Conservation (phyloP, 2,888 invertebrate species). For the Lithodes maja region DNA sequence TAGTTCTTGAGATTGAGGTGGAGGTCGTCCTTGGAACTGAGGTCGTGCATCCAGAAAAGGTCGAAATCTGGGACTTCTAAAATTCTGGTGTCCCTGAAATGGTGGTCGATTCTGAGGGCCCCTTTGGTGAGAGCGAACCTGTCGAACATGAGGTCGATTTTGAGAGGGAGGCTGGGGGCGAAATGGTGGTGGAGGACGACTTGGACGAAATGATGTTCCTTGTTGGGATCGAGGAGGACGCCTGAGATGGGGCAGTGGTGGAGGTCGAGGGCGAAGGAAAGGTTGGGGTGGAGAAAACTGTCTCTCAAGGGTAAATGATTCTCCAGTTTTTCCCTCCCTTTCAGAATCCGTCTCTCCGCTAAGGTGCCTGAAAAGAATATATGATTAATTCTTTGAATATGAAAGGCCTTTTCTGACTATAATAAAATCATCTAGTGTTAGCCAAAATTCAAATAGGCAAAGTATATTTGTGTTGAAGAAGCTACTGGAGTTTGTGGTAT, state of each 20-base stretch:
- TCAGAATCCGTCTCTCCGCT: not conserved
- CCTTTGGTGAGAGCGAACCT: not conserved
- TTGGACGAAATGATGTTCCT: not conserved
- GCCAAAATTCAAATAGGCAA: too few relatives aligned
- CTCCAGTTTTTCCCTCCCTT: not conserved
- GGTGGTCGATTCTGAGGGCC: not conserved
- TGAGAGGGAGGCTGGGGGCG: not conserved
- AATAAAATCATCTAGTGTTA: too few relatives aligned
- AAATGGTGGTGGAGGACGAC: not conserved
- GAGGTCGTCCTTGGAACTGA: conserved; percentile 2
- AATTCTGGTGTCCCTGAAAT: not conserved
- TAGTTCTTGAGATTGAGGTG: not conserved
- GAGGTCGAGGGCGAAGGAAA: not conserved
- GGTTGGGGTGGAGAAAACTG: not conserved
- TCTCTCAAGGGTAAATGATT: not conserved
- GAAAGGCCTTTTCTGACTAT: too few relatives aligned
- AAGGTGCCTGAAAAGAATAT: not conserved
- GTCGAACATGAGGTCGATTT: not conserved
- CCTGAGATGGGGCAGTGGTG: not conserved
- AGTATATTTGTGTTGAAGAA: too few relatives aligned
- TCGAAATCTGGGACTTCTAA: not conserved
- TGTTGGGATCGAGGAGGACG: not conserved
- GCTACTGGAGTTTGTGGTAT: too few relatives aligned
- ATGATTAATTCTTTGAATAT: too few relatives aligned
- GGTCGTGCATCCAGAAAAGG: not conserved